Conservation (phyloP, 2,888 invertebrate genomes). For the Campopleginae sp. region DNA sequence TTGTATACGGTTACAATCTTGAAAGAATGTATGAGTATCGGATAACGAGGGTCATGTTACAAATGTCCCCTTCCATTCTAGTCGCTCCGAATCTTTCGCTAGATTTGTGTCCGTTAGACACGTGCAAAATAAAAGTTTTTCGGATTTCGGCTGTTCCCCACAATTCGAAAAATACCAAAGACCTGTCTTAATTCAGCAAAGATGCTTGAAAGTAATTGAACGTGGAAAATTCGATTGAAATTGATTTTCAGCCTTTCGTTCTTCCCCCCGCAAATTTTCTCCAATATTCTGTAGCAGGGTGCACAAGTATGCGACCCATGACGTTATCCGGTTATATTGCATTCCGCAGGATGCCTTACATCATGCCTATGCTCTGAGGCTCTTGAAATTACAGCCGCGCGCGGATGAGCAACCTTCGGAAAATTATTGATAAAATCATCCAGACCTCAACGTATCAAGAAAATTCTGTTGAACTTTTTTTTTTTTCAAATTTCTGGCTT, state of each 20-base stretch:
- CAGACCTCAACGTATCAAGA: background rate
- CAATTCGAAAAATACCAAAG: background rate
- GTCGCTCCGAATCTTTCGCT: background rate
- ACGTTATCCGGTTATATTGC: conserved; percentile 29
- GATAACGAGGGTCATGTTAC: conserved; percentile 20
- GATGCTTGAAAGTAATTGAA: background rate
- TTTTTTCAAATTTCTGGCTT: background rate
- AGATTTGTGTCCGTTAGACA: too few relatives aligned
- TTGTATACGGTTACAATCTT: conserved; percentile 31
- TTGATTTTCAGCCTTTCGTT: conserved; percentile 12
- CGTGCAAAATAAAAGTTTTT: too few relatives aligned
- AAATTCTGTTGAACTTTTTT: background rate
- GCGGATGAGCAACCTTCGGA: conserved; percentile 13
- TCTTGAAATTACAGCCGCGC: conserved; percentile 38
- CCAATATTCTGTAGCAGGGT: conserved; percentile 25
- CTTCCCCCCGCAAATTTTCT: conserved; percentile 7
- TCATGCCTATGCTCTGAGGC: conserved; percentile 2
- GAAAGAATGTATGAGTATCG: conserved; percentile 19
- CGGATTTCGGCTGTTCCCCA: too few relatives aligned
- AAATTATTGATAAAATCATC: conserved; percentile 9
- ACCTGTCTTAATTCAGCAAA: background rate
- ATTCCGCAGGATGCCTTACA: conserved; percentile 33
- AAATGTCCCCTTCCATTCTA: background rate
- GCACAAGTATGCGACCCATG: conserved; percentile 33
- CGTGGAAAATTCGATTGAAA: background rate